phyloP scores from a whole-genome alignment of 2,888 invertebrate species.

The Acrocyrtus sp. region DNA sequence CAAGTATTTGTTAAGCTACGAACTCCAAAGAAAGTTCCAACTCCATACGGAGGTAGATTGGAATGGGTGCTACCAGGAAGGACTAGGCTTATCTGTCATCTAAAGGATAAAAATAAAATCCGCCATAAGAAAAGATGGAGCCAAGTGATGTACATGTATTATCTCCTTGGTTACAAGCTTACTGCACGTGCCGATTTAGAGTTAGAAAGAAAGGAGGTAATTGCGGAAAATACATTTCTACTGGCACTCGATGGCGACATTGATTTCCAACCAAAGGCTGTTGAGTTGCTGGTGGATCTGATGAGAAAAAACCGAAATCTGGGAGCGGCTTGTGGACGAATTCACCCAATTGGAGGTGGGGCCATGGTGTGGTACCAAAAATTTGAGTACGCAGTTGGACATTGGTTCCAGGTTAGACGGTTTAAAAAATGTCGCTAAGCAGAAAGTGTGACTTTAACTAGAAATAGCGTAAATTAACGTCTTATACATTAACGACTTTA shows the following conservation, averaged over 20 bases:
- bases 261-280: conserved; percentile 84
- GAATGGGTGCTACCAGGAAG: conserved; percentile 87
- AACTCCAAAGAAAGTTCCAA: conserved; percentile 79
- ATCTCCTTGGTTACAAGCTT: conserved; percentile 70
- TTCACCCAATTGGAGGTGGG: conserved; percentile 77
- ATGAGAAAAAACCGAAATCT: conserved; percentile 83
- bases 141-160: conserved; percentile 92
- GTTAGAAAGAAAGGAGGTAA: conserved; percentile 72
- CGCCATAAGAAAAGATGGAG: conserved; percentile 93
- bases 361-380: conserved; percentile 72
- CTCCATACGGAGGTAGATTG: conserved; percentile 87
- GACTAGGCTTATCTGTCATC: conserved; percentile 84
- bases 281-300: conserved; percentile 81
- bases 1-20: conserved; percentile 72
- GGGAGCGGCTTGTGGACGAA: conserved; percentile 89
- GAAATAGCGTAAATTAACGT: neutral
- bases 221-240: conserved; percentile 84
- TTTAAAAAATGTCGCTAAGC: neutral
- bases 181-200: conserved; percentile 70
- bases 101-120: conserved; percentile 90
- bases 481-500: neutral
- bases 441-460: neutral
- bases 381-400: conserved; percentile 70
- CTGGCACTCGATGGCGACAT: conserved; percentile 90
- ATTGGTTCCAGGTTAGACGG: conserved; percentile 69